phyloP scores from a whole-genome alignment of 2,113 vertebrate species.

The Octodon degus region DNA sequence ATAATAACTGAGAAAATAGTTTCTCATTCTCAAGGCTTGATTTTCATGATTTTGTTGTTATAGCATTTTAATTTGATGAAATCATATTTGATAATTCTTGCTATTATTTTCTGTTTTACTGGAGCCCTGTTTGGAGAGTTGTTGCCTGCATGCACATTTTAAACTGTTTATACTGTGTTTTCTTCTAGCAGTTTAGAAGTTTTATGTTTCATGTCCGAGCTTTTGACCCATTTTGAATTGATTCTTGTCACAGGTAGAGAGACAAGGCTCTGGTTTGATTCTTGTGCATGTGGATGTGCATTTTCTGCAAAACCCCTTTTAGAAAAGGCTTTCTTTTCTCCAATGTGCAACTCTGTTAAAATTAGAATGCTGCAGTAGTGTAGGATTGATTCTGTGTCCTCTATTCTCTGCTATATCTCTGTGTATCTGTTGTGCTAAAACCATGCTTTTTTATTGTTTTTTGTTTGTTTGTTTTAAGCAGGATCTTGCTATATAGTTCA shows the following conservation, averaged over 20 bases:
- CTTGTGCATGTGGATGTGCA: background rate
- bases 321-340: background rate
- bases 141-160: background rate
- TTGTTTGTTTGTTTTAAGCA: background rate
- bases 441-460: background rate
- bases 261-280: background rate
- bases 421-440: background rate
- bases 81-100: background rate
- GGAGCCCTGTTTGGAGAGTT: background rate
- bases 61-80: background rate
- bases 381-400: background rate
- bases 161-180: background rate
- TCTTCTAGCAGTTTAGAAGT: background rate
- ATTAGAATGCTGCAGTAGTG: background rate
- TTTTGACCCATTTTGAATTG: background rate
- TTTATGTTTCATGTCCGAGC: background rate
- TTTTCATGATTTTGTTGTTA: background rate
- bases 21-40: background rate
- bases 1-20: background rate
- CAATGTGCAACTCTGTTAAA: background rate
- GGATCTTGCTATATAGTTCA: background rate
- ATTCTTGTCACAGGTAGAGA: background rate
- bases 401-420: background rate
- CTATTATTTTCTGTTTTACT: background rate
- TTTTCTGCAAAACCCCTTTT: background rate